These are phyloP conservation scores for Thunnus maccoyii DNA, from an alignment of 2,113 vertebrate genomes.

Conservation along the genomic window DNA sequence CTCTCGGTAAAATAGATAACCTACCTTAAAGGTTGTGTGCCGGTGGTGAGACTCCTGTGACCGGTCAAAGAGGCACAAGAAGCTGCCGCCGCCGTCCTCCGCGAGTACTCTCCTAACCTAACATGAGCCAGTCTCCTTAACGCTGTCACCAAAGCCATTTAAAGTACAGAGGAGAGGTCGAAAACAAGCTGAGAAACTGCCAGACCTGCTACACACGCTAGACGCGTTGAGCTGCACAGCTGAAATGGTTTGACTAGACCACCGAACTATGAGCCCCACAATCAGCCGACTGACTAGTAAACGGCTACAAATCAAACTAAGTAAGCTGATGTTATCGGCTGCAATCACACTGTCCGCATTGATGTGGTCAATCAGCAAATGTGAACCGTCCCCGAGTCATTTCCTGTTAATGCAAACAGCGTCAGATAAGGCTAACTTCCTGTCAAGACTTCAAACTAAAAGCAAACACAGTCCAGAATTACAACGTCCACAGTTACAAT, in stretches of 20 bases:
- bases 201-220: background rate
- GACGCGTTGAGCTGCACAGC: background rate
- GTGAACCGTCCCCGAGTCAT: background rate
- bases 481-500: rapidly evolving
- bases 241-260: background rate
- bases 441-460: conserved; percentile 36
- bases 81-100: conserved; percentile 29
- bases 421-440: background rate
- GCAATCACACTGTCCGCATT: background rate
- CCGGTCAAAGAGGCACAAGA: background rate
- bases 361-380: background rate
- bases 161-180: rapidly evolving
- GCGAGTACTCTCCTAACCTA: conserved; percentile 20
- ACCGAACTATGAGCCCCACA: background rate
- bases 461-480: rapidly evolving
- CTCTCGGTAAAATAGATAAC: background rate
- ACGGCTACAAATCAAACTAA: background rate
- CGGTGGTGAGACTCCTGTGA: conserved; percentile 56
- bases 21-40: conserved; percentile 55
- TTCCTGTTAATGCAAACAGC: background rate
- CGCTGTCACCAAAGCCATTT: conserved; percentile 70
- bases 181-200: no score
- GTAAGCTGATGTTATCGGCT: background rate
- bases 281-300: background rate
- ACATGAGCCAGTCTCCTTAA: conserved; percentile 47